These are phyloP conservation scores for Drosophila cognata DNA, from an alignment of 2,888 invertebrate genomes.

Conservation along the genomic window DNA sequence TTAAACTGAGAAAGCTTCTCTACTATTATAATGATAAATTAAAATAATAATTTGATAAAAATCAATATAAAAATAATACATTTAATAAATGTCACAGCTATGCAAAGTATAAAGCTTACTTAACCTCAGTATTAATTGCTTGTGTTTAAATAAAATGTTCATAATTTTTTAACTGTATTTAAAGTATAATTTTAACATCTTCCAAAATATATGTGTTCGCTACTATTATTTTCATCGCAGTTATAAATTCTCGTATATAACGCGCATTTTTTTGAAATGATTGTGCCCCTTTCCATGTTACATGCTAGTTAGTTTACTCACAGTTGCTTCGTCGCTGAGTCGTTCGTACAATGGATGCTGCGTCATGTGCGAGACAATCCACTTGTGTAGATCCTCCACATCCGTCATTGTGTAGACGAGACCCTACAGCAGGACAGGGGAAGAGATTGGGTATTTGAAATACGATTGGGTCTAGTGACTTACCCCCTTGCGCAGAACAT, in stretches of 20 bases:
- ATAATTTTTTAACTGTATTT: not conserved
- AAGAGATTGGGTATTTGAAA: not conserved
- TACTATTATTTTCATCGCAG: not conserved
- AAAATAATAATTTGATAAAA: not conserved
- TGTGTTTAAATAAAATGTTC: not conserved
- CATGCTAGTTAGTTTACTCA: conserved; percentile 83
- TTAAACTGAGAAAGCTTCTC: not conserved
- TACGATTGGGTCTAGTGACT: conserved; percentile 52
- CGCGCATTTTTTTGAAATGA: not conserved
- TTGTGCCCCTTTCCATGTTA: not conserved
- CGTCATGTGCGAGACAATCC: conserved; percentile 97
- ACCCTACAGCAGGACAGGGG: conserved; percentile 87
- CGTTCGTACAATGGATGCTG: conserved; percentile 95
- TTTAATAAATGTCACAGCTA: not conserved
- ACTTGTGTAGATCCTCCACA: conserved; percentile 97
- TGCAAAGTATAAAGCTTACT: not conserved
- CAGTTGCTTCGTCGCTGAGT: conserved; percentile 91
- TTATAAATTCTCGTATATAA: too few species aligned
- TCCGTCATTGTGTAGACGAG: conserved; percentile 98
- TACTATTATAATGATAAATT: not conserved
- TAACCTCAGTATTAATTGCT: not conserved
- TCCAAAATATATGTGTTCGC: not conserved
- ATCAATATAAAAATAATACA: not conserved
- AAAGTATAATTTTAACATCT: not conserved
- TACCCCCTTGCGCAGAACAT: conserved; percentile 93